Percentiles rank a stretch among this genome's conserved stretches.
phyloP scores from a whole-genome alignment of 2,797 vertebrate species.

The Momotus momota region DNA sequence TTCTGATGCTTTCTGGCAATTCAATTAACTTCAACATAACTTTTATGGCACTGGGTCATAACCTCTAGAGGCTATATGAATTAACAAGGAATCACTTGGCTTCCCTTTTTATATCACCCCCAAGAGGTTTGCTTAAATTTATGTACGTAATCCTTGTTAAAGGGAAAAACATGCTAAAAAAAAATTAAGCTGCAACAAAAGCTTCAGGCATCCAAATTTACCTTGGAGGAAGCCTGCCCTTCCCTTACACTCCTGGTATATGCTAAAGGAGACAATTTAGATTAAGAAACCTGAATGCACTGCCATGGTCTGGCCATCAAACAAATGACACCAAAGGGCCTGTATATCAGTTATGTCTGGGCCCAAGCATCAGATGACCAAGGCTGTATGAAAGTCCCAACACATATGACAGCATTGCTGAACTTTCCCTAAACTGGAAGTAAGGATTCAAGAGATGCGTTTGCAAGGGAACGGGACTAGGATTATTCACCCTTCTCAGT shows the following conservation, averaged over 20 bases:
- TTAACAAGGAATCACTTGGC: not conserved
- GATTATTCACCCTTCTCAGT: not conserved
- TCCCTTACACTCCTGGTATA: not conserved
- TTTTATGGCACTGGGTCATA: not conserved
- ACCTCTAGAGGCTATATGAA: not conserved
- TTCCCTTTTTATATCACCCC: too few relatives aligned
- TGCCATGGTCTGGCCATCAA: not conserved
- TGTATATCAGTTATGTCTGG: not conserved
- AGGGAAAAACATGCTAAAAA: not conserved
- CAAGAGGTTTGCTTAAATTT: not conserved
- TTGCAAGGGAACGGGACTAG: not conserved
- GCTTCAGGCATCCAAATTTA: not conserved
- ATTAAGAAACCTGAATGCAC: not conserved
- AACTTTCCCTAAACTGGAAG: not conserved
- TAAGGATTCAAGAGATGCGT: fast-evolving
- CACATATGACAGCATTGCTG: fast-evolving
- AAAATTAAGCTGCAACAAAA: not conserved
- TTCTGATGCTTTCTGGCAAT: not conserved
- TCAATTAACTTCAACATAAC: not conserved
- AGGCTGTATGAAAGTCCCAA: not conserved
- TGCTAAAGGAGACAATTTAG: not conserved
- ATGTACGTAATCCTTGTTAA: not conserved
- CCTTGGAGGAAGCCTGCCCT: not conserved
- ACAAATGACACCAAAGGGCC: not conserved
- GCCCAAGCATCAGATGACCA: not conserved